Evolutionary conservation across 2,888 invertebrate genomes (phyloP).

Genomic region (Hydropsyche betteni): DNA sequence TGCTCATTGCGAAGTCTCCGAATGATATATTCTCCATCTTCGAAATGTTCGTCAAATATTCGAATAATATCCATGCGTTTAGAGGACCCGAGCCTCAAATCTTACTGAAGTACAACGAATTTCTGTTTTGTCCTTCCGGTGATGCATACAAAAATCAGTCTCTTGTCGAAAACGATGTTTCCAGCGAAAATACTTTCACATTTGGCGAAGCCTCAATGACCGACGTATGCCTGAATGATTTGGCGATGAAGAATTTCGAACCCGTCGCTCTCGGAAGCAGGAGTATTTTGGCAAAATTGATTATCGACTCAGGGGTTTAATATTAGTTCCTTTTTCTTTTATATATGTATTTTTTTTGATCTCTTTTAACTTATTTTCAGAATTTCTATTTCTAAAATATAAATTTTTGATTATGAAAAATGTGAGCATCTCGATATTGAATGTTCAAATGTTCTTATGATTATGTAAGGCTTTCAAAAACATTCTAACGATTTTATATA

Average conservation of each 20-base stretch:
- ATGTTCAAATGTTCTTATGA: no score
- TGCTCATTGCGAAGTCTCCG: conserved; percentile 60
- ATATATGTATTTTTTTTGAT: not conserved
- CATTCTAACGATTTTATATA: no score
- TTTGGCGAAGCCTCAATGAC: conserved; percentile 46
- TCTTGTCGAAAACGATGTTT: conserved; percentile 11
- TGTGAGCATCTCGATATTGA: no score
- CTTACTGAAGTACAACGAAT: conserved; percentile 53
- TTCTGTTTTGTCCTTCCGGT: conserved; percentile 51
- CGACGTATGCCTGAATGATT: conserved; percentile 50
- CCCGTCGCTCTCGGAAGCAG: conserved; percentile 60
- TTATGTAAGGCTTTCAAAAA: no score
- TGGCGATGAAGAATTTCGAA: conserved; percentile 52
- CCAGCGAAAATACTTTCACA: conserved; percentile 17
- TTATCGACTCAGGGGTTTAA: conserved; percentile 60
- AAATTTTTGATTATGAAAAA: no score
- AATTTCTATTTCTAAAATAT: not conserved
- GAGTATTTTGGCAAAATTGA: conserved; percentile 67
- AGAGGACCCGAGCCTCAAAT: conserved; percentile 85
- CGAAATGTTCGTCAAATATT: conserved; percentile 74
- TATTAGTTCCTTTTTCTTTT: not conserved
- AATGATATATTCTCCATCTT: conserved; percentile 67
- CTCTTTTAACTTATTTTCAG: not conserved
- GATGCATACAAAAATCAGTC: conserved; percentile 46
- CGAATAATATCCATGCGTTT: conserved; percentile 73